phyloP scores from a whole-genome alignment of 1,140 invertebrate species.

The Apis mellifera region Amel_HAv3.1 CM009934.2:5104001-5104500 shows the following conservation, averaged over 20 bases:
- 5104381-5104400: no score
- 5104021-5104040: no score
- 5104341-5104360: background rate
- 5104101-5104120: background rate
- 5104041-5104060: no score
- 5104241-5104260: no score
- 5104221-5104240: background rate
- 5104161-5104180: slow-evolving; percentile 29
- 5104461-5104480: background rate
- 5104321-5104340: background rate
- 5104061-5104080: no score
- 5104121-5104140: background rate
- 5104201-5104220: slow-evolving; percentile 1
- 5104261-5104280: no score
- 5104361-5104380: no score
- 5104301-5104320: background rate
- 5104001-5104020: no score
- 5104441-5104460: background rate
- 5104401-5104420: no score
- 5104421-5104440: no score
- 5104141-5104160: no score
- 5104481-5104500: slow-evolving; percentile 1
- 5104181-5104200: background rate
- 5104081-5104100: background rate
- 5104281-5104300: background rate